Percentiles rank a stretch among this genome's conserved stretches.
These are phyloP conservation scores for Natrix natrix DNA, from an alignment of 2,797 vertebrate species.

Conservation along the genomic window DNA sequence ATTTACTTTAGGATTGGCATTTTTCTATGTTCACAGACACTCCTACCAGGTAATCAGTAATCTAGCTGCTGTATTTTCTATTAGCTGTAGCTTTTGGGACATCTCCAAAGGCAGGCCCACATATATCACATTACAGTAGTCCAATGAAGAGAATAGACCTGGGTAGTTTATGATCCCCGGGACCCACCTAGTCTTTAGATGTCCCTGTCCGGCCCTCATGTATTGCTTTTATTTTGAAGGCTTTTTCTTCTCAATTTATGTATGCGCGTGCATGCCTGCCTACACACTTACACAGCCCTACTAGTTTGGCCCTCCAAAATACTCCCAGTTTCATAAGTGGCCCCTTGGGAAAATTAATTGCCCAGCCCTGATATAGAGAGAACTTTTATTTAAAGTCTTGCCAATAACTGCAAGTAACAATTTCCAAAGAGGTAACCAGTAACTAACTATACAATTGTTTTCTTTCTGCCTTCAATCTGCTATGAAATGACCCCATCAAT, in stretches of 20 bases:
- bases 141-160: background rate
- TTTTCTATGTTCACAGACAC: background rate
- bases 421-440: background rate
- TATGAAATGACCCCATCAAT: background rate
- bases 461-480: background rate
- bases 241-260: too few species aligned
- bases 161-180: background rate
- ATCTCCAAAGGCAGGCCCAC: background rate
- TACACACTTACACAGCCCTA: background rate
- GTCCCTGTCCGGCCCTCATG: background rate
- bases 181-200: background rate
- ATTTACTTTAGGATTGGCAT: background rate
- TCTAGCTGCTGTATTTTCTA: background rate
- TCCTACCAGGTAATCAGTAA: background rate
- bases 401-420: background rate
- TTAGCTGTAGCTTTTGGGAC: background rate
- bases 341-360: background rate
- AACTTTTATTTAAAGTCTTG: background rate
- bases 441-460: background rate
- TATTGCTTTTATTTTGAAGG: background rate
- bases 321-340: background rate
- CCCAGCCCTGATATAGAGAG: background rate
- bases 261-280: too few species aligned
- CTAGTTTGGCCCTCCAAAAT: background rate
- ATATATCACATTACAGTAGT: background rate